phyloP scores from a whole-genome alignment of 1,140 invertebrate species.

The Brachionus calyciflorus region DNA sequence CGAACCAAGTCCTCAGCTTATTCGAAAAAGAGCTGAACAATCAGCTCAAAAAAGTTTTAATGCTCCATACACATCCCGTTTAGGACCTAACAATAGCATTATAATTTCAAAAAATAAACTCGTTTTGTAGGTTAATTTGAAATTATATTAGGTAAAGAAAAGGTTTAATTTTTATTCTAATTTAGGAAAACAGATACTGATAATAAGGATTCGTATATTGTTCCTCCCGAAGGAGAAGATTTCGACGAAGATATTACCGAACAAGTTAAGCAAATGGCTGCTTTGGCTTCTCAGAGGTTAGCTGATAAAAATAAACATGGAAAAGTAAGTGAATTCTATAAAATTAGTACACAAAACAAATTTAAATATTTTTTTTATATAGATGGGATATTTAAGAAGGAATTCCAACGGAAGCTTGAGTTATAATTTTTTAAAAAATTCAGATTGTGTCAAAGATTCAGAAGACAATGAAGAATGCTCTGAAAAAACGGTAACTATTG shows the following conservation, averaged over 20 bases:
- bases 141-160: background rate
- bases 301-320: background rate
- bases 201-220: slow-evolving; percentile 5
- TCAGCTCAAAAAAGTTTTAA: background rate
- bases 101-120: slow-evolving; percentile 32
- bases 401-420: slow-evolving; percentile 79
- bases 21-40: slow-evolving; percentile 37
- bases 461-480: slow-evolving; percentile 47
- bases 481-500: slow-evolving; percentile 73
- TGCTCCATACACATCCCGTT: background rate
- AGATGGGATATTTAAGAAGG: slow-evolving; percentile 77
- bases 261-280: slow-evolving; percentile 32
- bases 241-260: slow-evolving; percentile 13
- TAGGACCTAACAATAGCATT: slow-evolving; percentile 14
- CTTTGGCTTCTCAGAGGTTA: slow-evolving; percentile 31
- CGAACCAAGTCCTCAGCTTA: slow-evolving; percentile 23
- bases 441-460: no score
- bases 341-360: background rate
- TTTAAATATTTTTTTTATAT: slow-evolving; percentile 49
- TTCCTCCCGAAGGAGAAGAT: slow-evolving; percentile 29
- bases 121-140: background rate
- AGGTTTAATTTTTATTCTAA: background rate
- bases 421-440: slow-evolving; percentile 73
- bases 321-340: background rate
- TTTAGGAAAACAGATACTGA: background rate